Evolutionary conservation across 2,113 vertebrate genomes (phyloP).

Genomic region (Hypomesus transpacificus): DNA sequence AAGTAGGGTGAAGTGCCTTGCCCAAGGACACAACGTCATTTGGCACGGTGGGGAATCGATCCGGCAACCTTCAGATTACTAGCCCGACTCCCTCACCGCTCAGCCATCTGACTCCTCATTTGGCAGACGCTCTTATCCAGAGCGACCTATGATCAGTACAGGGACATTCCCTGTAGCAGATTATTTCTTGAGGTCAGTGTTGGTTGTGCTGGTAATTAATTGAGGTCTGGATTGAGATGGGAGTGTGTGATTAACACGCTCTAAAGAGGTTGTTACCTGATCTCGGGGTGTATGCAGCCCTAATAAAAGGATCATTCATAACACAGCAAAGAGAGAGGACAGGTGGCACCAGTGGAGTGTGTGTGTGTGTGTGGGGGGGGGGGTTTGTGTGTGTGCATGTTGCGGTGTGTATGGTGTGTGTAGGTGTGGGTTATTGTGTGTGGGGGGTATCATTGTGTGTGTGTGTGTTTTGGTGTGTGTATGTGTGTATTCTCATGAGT

Average conservation of each 20-base stretch:
- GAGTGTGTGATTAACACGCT: not conserved
- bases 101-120: no score
- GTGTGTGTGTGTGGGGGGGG: constrained; percentile 1
- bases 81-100: no score
- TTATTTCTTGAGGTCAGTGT: not conserved
- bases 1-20: no score
- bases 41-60: no score
- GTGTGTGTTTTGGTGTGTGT: not conserved
- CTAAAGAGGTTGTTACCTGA: constrained; percentile 32
- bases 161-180: no score
- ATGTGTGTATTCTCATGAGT: not conserved
- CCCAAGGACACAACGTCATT: no score
- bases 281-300: constrained; percentile 18
- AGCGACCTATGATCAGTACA: no score
- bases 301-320: constrained; percentile 31
- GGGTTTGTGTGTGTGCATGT: constrained; percentile 4
- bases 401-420: not conserved
- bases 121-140: no score
- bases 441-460: not conserved
- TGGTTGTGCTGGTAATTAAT: constrained; percentile 9
- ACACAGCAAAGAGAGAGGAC: not conserved
- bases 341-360: not conserved
- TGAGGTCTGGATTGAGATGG: constrained; percentile 5
- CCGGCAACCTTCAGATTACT: no score
- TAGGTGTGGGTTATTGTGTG: constrained; percentile 14